A percentile compares a stretch with the other conserved stretches of the same genome.
These are phyloP conservation scores for Eira barbara DNA, from an alignment of 2,113 vertebrate species.

Conservation along the genomic window DNA sequence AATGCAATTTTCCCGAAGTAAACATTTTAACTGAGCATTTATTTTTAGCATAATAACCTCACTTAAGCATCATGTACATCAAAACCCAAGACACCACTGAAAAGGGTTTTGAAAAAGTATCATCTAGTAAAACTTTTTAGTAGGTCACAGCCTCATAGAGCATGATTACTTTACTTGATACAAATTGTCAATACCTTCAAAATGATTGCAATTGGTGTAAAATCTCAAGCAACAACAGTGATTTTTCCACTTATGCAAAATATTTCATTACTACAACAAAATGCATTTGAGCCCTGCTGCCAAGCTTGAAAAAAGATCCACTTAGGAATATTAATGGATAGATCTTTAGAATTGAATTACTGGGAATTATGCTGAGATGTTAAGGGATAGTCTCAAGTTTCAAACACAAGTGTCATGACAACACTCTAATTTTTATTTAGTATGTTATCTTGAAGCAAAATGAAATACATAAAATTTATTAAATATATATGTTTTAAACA, in stretches of 20 bases:
- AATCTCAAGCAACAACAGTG: not conserved
- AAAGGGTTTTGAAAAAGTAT: not conserved
- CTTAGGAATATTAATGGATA: not conserved
- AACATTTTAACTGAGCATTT: not conserved
- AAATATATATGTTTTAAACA: not conserved
- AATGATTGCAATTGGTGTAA: not conserved
- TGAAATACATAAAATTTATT: not conserved
- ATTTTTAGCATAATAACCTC: not conserved
- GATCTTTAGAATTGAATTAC: not conserved
- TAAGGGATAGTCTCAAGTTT: not conserved
- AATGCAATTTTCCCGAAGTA: not conserved
- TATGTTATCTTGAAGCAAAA: conserved; percentile 21
- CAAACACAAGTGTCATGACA: not conserved
- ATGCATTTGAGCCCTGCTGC: not conserved
- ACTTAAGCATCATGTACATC: not conserved
- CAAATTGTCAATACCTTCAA: not conserved
- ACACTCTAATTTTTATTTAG: not conserved
- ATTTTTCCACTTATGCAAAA: not conserved
- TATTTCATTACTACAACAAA: not conserved
- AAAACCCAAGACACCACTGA: not conserved
- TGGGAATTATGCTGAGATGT: not conserved
- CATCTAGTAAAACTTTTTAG: not conserved
- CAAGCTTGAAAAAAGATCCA: not conserved
- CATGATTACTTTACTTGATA: not conserved
- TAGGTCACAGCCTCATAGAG: not conserved